Conservation (phyloP, 2,888 invertebrate genomes). For the Iphiclides podalirius region DNA sequence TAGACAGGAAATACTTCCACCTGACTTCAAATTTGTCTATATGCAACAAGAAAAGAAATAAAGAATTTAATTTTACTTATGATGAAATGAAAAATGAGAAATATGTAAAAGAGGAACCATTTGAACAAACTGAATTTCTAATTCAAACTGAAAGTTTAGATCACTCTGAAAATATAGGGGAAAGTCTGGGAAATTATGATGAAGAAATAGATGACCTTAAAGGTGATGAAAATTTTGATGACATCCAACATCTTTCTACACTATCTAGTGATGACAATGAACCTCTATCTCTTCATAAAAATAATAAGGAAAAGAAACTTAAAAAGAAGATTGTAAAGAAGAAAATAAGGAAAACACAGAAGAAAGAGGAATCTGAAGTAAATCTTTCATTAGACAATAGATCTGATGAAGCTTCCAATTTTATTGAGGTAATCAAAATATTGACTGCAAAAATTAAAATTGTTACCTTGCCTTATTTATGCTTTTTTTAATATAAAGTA, state of each 20-base stretch:
- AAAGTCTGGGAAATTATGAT: slow-evolving; percentile 20
- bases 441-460: too few relatives aligned
- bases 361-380: slow-evolving; percentile 27
- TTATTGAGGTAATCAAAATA: slow-evolving; percentile 12
- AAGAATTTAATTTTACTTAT: slow-evolving; percentile 15
- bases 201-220: slow-evolving; percentile 43
- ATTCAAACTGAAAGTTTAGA: neutral
- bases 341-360: slow-evolving; percentile 34
- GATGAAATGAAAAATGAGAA: slow-evolving; percentile 23
- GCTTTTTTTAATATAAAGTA: too few relatives aligned
- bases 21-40: slow-evolving; percentile 37
- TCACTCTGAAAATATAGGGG: slow-evolving; percentile 2
- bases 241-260: slow-evolving; percentile 23
- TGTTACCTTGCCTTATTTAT: too few relatives aligned
- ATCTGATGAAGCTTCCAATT: slow-evolving; percentile 1
- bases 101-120: slow-evolving; percentile 40
- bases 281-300: slow-evolving; percentile 53
- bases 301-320: slow-evolving; percentile 39
- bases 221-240: slow-evolving; percentile 42
- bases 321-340: slow-evolving; percentile 37
- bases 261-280: slow-evolving; percentile 56
- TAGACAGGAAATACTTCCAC: slow-evolving; percentile 40
- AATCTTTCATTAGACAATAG: neutral
- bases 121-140: slow-evolving; percentile 17
- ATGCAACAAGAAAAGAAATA: slow-evolving; percentile 24